Evolutionary conservation across 2,113 vertebrate genomes (phyloP).

Genomic region (Gasterosteus nipponicus): DNA sequence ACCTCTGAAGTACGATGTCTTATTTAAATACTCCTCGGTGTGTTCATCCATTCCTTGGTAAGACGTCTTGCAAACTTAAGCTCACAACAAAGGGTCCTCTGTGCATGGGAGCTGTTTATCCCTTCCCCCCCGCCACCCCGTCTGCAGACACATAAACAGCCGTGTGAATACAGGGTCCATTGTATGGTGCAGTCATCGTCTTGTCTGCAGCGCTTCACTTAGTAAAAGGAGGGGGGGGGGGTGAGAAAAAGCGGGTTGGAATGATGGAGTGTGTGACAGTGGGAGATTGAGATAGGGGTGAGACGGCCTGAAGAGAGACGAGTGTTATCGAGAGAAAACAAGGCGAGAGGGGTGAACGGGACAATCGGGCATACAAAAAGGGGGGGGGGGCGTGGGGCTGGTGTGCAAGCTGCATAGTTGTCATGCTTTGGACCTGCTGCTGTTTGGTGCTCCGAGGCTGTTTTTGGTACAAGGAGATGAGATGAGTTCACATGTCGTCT

Average conservation of each 20-base stretch:
- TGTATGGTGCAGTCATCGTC: conserved; percentile 46
- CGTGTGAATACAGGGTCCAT: conserved; percentile 47
- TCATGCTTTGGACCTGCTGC: conserved; percentile 62
- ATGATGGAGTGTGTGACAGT: conserved; percentile 63
- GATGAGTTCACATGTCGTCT: conserved; percentile 57
- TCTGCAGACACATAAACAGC: conserved; percentile 49
- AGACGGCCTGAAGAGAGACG: conserved; percentile 55
- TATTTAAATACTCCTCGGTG: neutral
- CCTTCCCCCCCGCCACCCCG: conserved; percentile 18
- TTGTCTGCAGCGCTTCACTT: conserved; percentile 57
- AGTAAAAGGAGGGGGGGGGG: conserved; percentile 45
- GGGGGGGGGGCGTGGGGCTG: conserved; percentile 16
- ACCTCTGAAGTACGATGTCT: neutral
- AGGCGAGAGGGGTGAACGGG: conserved; percentile 44
- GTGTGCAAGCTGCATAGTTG: conserved; percentile 52
- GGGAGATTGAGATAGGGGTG: conserved; percentile 62
- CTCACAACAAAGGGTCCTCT: conserved; percentile 54
- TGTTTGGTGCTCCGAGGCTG: conserved; percentile 58
- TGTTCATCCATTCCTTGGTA: neutral
- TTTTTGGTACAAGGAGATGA: conserved; percentile 65
- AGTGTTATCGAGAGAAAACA: conserved; percentile 63
- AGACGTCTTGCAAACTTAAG: conserved; percentile 8
- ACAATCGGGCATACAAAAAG: conserved; percentile 45
- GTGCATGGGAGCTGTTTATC: conserved; percentile 36
- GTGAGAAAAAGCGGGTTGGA: conserved; percentile 24